Evolutionary conservation across 2,888 invertebrate genomes (phyloP).

Genomic region (Sinohyriopsis cumingii): DNA sequence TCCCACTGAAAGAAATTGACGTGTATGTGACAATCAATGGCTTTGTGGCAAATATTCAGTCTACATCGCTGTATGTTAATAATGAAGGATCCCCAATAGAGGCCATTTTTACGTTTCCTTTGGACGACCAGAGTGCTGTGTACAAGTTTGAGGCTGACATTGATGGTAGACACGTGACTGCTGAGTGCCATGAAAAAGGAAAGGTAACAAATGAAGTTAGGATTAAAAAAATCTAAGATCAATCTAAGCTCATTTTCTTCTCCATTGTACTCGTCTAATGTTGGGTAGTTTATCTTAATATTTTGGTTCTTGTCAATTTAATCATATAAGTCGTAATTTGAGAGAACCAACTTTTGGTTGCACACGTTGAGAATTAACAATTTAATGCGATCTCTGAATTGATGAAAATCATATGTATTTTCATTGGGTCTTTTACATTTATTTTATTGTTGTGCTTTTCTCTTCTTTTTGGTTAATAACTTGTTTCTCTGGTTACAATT

Average conservation of each 20-base stretch:
- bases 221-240: too few species aligned
- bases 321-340: too few species aligned
- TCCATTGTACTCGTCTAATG: too few species aligned
- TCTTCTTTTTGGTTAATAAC: not conserved
- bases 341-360: too few species aligned
- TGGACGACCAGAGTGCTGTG: conserved; percentile 54
- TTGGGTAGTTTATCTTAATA: too few species aligned
- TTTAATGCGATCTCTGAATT: not conserved
- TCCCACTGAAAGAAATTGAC: conserved; percentile 36
- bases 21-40: conserved; percentile 33
- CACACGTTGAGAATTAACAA: not conserved
- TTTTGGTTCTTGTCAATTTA: too few species aligned
- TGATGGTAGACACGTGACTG: conserved; percentile 47
- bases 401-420: not conserved
- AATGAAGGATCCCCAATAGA: conserved; percentile 40
- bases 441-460: not conserved
- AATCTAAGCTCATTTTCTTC: too few species aligned
- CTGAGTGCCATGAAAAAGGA: conserved; percentile 56
- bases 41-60: conserved; percentile 38
- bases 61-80: conserved; percentile 43
- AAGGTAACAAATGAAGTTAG: conserved; percentile 31
- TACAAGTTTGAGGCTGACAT: conserved; percentile 57
- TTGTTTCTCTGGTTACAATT: too few species aligned
- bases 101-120: conserved; percentile 56
- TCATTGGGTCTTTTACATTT: not conserved